Conservation (phyloP, 2,113 vertebrate genomes). For the Pachycephala philippinensis region DNA sequence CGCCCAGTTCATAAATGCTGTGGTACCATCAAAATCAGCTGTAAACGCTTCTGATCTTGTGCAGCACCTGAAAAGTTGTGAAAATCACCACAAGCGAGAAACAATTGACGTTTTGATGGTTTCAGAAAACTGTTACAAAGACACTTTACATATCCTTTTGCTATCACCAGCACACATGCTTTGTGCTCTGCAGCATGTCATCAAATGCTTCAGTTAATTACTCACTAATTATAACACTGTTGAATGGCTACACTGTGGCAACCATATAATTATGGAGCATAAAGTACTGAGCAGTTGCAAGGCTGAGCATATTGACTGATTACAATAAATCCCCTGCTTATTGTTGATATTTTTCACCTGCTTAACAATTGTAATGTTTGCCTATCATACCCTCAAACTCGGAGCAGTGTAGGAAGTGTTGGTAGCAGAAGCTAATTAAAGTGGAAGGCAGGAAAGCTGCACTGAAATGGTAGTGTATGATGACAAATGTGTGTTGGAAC, state of each 20-base stretch:
- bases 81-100: neutral
- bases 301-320: constrained; percentile 68
- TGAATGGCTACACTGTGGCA: constrained; percentile 70
- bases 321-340: constrained; percentile 64
- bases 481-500: neutral
- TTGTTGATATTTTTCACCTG: constrained; percentile 70
- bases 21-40: neutral
- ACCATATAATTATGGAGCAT: constrained; percentile 70
- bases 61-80: neutral
- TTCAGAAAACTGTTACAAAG: constrained; percentile 28
- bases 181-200: constrained; percentile 56
- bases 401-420: neutral
- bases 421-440: constrained; percentile 7
- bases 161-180: constrained; percentile 56
- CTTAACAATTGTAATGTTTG: constrained; percentile 58
- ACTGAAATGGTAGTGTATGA: neutral
- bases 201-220: constrained; percentile 76
- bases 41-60: neutral
- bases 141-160: constrained; percentile 33
- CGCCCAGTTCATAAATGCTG: neutral
- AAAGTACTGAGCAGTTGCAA: constrained; percentile 66
- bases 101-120: neutral
- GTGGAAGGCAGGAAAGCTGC: neutral
- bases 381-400: constrained; percentile 10
- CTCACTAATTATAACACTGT: constrained; percentile 75